Percentiles rank a stretch among this genome's conserved stretches.
Evolutionary conservation across 2,113 vertebrate species (phyloP).

Genomic region (Archilochus colubris): DNA sequence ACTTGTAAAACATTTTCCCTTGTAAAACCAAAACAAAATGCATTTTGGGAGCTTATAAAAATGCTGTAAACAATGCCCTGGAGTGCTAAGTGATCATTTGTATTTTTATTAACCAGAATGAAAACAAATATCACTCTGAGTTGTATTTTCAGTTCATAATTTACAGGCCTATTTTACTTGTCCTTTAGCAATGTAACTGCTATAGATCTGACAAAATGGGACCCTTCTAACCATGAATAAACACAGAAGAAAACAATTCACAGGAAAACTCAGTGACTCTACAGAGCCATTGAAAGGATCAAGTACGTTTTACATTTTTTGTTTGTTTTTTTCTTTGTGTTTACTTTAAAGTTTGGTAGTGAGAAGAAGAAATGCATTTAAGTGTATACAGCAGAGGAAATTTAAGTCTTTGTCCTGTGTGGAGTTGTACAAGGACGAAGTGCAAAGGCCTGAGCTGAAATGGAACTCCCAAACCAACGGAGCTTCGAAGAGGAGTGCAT

Average conservation of each 20-base stretch:
- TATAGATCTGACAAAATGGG: neutral
- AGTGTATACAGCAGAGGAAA: neutral
- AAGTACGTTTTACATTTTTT: neutral
- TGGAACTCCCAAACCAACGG: neutral
- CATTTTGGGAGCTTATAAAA: neutral
- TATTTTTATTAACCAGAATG: conserved; percentile 16
- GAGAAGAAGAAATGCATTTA: neutral
- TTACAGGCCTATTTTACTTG: neutral
- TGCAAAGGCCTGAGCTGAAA: neutral
- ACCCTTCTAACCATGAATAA: neutral
- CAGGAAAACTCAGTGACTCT: neutral
- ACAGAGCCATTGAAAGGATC: neutral
- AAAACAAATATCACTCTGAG: conserved; percentile 17
- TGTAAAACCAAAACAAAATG: neutral
- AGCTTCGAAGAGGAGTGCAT: accelerated
- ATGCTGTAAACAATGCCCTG: neutral
- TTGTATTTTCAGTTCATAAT: neutral
- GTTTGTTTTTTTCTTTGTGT: neutral
- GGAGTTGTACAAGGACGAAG: neutral
- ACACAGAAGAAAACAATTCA: neutral
- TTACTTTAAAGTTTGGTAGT: neutral
- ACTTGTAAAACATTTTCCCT: neutral
- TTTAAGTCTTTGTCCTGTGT: neutral
- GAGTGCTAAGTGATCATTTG: neutral
- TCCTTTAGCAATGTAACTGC: neutral